phyloP scores from a whole-genome alignment of 2,797 vertebrate species.

The Clangula hyemalis region DNA sequence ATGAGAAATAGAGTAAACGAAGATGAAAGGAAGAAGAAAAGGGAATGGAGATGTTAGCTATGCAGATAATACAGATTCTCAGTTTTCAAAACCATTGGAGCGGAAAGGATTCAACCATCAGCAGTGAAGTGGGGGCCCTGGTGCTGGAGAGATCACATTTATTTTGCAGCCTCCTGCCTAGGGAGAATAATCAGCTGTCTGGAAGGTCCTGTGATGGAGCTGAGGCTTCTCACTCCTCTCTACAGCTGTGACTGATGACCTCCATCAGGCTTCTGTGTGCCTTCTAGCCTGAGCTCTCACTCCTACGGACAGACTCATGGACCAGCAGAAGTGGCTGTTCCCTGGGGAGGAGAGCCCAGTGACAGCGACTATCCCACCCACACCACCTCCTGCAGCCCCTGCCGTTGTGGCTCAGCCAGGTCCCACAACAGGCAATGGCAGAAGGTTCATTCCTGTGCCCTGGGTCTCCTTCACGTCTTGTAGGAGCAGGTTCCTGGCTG shows the following conservation, averaged over 20 bases:
- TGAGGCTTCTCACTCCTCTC: background rate
- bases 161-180: conserved; percentile 7
- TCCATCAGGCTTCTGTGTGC: background rate
- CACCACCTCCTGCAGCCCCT: background rate
- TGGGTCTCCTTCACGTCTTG: background rate
- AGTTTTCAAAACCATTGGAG: conserved; percentile 41
- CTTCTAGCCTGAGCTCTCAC: background rate
- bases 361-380: background rate
- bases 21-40: conserved; percentile 53
- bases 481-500: no score
- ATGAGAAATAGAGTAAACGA: conserved; percentile 40
- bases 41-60: conserved; percentile 47
- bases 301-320: conserved; percentile 17
- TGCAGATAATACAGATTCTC: conserved; percentile 30
- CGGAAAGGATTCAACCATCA: background rate
- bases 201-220: background rate
- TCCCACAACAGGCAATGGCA: fast-evolving
- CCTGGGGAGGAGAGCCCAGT: background rate
- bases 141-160: background rate
- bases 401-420: fast-evolving
- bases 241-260: background rate
- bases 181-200: conserved; percentile 10
- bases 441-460: background rate
- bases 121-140: background rate
- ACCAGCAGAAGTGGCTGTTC: background rate